Percentiles rank a stretch among this genome's conserved stretches.
Conservation (phyloP, 1,140 invertebrate genomes). For the Trichonephila clavipes region DNA sequence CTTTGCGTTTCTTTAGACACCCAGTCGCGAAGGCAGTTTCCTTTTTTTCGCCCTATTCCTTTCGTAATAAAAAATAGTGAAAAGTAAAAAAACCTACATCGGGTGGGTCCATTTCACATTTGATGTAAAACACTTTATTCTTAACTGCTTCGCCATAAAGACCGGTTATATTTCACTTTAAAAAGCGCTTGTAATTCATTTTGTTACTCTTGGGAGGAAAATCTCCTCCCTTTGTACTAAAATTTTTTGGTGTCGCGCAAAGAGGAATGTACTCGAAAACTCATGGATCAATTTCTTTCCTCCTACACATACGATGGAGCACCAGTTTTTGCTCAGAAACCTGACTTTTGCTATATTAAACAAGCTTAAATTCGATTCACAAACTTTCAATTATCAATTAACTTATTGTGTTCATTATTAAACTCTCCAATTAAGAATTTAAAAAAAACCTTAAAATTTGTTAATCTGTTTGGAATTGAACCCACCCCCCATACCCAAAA, state of each 20-base stretch:
- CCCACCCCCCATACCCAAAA: too few species aligned
- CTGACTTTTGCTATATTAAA: too few species aligned
- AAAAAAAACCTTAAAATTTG: too few species aligned
- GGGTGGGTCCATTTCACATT: conserved; percentile 19
- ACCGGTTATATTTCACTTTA: conserved; percentile 58
- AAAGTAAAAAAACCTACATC: not conserved
- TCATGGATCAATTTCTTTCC: too few species aligned
- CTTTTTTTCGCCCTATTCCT: not conserved
- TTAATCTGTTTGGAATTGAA: too few species aligned
- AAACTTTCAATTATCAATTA: too few species aligned
- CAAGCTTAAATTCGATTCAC: too few species aligned
- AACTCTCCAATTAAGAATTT: too few species aligned
- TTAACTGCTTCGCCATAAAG: conserved; percentile 32
- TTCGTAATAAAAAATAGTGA: not conserved
- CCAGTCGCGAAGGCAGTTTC: not conserved
- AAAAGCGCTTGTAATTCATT: conserved; percentile 15
- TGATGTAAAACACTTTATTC: conserved; percentile 44
- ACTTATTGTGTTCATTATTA: too few species aligned
- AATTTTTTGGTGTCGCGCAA: not conserved
- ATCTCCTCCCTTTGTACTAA: not conserved
- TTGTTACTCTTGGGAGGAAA: not conserved
- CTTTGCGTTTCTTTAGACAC: conserved; percentile 23
- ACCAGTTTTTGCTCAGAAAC: too few species aligned
- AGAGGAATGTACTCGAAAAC: not conserved
- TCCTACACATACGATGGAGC: too few species aligned